Conservation (phyloP, 2,797 vertebrate species). For the Takifugu ocellatus region DNA sequence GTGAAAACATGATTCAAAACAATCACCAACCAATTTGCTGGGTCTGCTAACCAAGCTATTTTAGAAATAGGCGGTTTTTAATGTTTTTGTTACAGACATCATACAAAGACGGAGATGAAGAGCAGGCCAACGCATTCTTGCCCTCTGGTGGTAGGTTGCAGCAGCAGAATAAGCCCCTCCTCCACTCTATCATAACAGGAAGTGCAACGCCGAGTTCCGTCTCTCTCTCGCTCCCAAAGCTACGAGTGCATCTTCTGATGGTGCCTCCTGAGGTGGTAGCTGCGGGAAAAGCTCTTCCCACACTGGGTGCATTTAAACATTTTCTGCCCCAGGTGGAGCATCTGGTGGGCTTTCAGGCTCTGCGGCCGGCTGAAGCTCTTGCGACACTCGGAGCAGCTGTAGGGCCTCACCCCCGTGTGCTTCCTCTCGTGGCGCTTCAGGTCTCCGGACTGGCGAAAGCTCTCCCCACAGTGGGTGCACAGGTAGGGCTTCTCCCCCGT, state of each 20-base stretch:
- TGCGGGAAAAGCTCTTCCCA: conserved; percentile 79
- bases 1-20: no score
- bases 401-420: conserved; percentile 81
- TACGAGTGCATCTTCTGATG: conserved; percentile 79
- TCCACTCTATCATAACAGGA: no score
- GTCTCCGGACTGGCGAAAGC: conserved; percentile 83
- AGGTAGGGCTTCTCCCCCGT: conserved; percentile 84
- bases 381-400: conserved; percentile 78
- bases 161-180: no score
- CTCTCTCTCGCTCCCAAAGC: neutral
- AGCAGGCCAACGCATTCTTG: no score
- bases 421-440: conserved; percentile 82
- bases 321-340: conserved; percentile 75
- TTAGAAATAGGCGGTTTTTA: no score
- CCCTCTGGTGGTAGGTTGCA: no score
- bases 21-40: no score
- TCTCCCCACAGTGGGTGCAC: conserved; percentile 83
- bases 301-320: conserved; percentile 77
- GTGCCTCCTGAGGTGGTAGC: conserved; percentile 79
- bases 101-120: no score
- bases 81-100: no score
- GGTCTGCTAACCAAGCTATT: no score
- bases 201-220: neutral
- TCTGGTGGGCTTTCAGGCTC: conserved; percentile 79
- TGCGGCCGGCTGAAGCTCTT: conserved; percentile 83